Evolutionary conservation across 2,888 invertebrate genomes (phyloP), one percentile per base, ranked within the genome.

Genomic region (Epirrhoe tristata): DNA sequence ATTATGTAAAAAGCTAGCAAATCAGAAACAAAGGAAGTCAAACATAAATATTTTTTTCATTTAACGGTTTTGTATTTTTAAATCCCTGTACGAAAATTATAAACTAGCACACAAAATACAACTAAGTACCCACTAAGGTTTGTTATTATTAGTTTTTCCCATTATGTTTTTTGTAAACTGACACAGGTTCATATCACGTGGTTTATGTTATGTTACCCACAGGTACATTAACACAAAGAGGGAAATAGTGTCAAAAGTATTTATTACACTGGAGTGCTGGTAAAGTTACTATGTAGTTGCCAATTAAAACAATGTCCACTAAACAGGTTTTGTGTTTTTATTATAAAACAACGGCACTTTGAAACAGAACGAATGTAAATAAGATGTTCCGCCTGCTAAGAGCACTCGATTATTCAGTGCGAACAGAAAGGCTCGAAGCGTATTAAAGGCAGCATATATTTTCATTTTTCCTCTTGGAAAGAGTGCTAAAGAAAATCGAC

Each of bases 331-430:
- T 58, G 48, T 39, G 58, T 52, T 64, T 52, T 60, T 46, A 63
- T 63, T 57, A 32, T 64, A 53, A 63, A 67, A 65, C 57, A 63
- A 67, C 55, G 56, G 63, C 62, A 63, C 58, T 59, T 51, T 67
- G 34, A 58, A 59, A 58, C 57, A 66, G 58, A 58, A 62, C 61
- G 5, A 69, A 65, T 62, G 50, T 51, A 68, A 70, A 68, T 67
- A 61, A 54, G 60, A 61, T 64, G 54, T 64, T 54, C 51, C 46
- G 54, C 34, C 48, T 51, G 59, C 54, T 56, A 73, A 79, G 74
- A 77, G 75, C 72, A 77, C 79, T 88, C 82, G 83, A 89, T 87
- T 86, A 88, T 88, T 87, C 81, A 85, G 79, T 79, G 81, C 78
- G 74, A 73, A 76, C 74, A 78, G 78, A 80, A 84, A 83, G 85